phyloP scores from a whole-genome alignment of 2,113 vertebrate species.

The Petaurus breviceps region DNA sequence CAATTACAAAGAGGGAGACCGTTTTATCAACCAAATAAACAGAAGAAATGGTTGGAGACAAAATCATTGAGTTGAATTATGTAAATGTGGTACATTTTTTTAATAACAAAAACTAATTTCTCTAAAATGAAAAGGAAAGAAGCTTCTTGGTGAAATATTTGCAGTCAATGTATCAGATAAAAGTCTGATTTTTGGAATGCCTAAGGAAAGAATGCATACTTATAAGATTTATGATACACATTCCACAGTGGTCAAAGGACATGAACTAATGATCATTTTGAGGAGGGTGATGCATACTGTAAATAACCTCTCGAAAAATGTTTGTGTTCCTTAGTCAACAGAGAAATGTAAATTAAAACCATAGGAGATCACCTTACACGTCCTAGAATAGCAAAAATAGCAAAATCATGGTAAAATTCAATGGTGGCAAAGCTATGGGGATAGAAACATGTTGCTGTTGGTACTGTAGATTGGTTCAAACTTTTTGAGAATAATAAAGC shows the following conservation, averaged over 20 bases:
- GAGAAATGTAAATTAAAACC: background rate
- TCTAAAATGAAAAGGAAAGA: too few relatives aligned
- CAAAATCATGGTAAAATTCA: background rate
- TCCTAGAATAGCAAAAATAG: background rate
- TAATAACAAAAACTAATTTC: too few relatives aligned
- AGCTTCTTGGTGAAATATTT: background rate
- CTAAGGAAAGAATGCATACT: background rate
- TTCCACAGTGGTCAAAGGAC: background rate
- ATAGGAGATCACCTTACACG: background rate
- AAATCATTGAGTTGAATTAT: too few relatives aligned
- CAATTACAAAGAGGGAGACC: too few relatives aligned
- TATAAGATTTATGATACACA: background rate
- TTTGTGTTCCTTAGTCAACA: background rate
- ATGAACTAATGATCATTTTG: background rate
- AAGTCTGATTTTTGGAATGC: background rate
- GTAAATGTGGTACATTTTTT: too few relatives aligned
- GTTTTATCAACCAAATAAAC: too few relatives aligned
- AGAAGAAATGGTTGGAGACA: too few relatives aligned
- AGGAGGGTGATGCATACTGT: background rate
- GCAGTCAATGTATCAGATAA: background rate
- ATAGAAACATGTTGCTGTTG: background rate
- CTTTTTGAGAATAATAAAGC: background rate
- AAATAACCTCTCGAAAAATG: background rate
- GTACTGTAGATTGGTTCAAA: background rate
- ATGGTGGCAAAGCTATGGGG: background rate